Percentiles rank a stretch among this genome's conserved stretches.
These are phyloP conservation scores for Platyrinchus mystaceus DNA, from an alignment of 2,797 vertebrate species.

Conservation along the genomic window DNA sequence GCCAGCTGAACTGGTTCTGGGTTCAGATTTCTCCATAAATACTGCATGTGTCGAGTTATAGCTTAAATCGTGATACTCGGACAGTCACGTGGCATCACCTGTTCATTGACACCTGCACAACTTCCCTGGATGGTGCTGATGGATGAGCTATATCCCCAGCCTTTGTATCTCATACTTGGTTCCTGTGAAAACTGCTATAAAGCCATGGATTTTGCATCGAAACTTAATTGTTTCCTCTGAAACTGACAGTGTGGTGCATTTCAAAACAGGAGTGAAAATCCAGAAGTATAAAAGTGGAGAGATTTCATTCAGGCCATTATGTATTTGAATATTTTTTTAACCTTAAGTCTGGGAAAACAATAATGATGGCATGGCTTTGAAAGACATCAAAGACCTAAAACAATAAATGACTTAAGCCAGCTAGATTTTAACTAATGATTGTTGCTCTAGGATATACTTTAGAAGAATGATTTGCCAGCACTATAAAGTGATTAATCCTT, in stretches of 20 bases:
- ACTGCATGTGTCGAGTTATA: neutral
- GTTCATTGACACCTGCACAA: neutral
- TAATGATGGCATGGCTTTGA: neutral
- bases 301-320: neutral
- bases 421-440: neutral
- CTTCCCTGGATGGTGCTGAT: neutral
- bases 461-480: neutral
- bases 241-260: neutral
- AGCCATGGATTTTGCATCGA: neutral
- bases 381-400: neutral
- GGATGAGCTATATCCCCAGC: neutral
- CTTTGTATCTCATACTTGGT: neutral
- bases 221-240: neutral
- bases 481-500: neutral
- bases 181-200: neutral
- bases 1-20: neutral
- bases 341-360: neutral
- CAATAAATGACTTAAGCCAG: neutral
- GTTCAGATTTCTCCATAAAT: neutral
- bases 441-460: neutral
- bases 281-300: neutral
- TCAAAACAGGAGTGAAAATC: neutral
- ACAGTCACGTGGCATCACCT: neutral
- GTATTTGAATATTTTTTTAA: neutral
- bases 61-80: rapidly evolving